Evolutionary conservation across 2,113 vertebrate species (phyloP).

Genomic region (Pteronura brasiliensis): DNA sequence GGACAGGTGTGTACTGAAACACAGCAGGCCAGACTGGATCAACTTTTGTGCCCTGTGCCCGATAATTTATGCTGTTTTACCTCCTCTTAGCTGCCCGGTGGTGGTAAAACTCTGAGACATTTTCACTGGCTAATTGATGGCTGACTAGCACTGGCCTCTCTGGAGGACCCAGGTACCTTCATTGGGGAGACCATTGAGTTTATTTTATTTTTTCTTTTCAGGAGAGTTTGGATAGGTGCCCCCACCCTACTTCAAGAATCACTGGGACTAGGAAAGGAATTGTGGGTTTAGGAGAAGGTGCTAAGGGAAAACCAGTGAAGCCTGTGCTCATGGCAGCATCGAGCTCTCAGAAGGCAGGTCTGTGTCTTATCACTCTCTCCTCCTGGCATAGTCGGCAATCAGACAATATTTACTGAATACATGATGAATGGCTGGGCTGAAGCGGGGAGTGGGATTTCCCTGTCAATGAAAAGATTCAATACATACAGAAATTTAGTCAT

Average conservation of each 20-base stretch:
- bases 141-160: not conserved
- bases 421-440: not conserved
- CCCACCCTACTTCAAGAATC: not conserved
- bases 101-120: not conserved
- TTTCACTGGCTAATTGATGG: not conserved
- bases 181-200: not conserved
- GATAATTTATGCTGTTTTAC: not conserved
- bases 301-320: not conserved
- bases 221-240: not conserved
- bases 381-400: not conserved
- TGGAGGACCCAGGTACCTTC: not conserved
- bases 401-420: not conserved
- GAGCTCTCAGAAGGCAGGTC: not conserved
- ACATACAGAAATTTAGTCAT: not conserved
- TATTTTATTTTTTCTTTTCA: not conserved
- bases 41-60: not conserved
- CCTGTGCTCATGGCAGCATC: too few relatives aligned
- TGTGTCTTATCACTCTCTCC: not conserved
- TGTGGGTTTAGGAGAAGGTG: not conserved
- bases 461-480: not conserved
- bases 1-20: not conserved
- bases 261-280: not conserved
- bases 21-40: rapidly evolving
- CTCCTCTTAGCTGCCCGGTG: not conserved
- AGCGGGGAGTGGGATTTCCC: not conserved